phyloP scores from a whole-genome alignment of 1,140 invertebrate species.

The Daktulosphaira vitifoliae region DNA sequence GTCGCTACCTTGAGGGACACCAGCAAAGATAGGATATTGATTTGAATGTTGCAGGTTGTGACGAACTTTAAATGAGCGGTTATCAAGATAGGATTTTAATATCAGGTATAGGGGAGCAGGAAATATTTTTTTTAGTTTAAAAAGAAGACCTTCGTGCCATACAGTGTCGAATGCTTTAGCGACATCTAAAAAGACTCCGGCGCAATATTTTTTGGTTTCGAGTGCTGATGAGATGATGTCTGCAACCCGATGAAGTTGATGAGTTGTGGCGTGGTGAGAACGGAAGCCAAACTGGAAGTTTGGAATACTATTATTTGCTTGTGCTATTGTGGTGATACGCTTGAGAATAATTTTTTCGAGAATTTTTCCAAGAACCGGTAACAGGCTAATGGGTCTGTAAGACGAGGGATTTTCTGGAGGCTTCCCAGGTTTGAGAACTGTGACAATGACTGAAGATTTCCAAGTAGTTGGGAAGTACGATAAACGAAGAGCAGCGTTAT shows the following conservation, averaged over 20 bases:
- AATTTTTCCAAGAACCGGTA: background rate
- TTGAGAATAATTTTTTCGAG: background rate
- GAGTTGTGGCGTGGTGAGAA: conserved; percentile 39
- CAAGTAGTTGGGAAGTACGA: conserved; percentile 35
- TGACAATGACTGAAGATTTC: conserved; percentile 42
- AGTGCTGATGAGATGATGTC: conserved; percentile 29
- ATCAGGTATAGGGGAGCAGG: conserved; percentile 35
- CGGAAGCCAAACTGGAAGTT: conserved; percentile 43
- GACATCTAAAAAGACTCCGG: conserved; percentile 37
- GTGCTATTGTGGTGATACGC: background rate
- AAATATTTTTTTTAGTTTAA: background rate
- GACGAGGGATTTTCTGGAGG: conserved; percentile 37
- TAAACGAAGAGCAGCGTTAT: background rate
- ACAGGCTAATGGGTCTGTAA: background rate
- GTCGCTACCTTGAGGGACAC: conserved; percentile 41
- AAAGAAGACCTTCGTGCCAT: background rate
- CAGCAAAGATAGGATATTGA: conserved; percentile 6
- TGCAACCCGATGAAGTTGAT: conserved; percentile 37
- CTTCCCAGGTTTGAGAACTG: conserved; percentile 41
- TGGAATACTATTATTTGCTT: conserved; percentile 37
- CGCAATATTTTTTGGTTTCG: conserved; percentile 34
- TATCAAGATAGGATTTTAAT: background rate
- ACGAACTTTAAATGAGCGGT: background rate
- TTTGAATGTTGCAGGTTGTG: background rate
- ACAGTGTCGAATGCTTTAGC: conserved; percentile 40